Conservation (phyloP, 2,113 vertebrate genomes). For the Origma solitaria region DNA sequence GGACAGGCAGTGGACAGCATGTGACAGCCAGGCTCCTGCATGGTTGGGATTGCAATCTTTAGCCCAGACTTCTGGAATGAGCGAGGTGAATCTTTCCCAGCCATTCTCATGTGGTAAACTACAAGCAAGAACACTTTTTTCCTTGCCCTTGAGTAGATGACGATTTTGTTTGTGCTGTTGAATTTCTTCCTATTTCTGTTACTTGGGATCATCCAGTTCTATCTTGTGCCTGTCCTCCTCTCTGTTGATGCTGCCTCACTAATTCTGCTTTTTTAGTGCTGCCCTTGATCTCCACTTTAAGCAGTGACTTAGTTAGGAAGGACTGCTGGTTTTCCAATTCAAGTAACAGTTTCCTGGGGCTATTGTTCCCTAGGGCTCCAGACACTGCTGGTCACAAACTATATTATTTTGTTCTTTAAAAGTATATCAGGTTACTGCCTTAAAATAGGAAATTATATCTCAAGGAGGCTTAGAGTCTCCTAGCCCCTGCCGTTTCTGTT, state of each 20-base stretch:
- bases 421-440: not conserved
- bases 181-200: not conserved
- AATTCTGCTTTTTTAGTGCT: not conserved
- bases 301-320: not conserved
- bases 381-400: not conserved
- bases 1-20: not conserved
- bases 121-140: not conserved
- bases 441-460: not conserved
- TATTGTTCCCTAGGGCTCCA: not conserved
- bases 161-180: not conserved
- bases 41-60: not conserved
- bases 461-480: not conserved
- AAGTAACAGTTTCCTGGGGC: not conserved
- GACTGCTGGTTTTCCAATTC: not conserved
- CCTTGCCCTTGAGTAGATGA: not conserved
- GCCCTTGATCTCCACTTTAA: not conserved
- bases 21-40: not conserved
- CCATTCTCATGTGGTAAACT: not conserved
- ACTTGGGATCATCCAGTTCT: not conserved
- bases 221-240: not conserved
- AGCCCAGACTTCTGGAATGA: not conserved
- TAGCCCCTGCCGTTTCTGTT: not conserved
- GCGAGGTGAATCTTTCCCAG: rapidly evolving
- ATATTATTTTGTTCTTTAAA: not conserved
- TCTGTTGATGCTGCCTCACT: not conserved